Conservation (phyloP, 2,113 vertebrate genomes). For the Prunella fulvescens region DNA sequence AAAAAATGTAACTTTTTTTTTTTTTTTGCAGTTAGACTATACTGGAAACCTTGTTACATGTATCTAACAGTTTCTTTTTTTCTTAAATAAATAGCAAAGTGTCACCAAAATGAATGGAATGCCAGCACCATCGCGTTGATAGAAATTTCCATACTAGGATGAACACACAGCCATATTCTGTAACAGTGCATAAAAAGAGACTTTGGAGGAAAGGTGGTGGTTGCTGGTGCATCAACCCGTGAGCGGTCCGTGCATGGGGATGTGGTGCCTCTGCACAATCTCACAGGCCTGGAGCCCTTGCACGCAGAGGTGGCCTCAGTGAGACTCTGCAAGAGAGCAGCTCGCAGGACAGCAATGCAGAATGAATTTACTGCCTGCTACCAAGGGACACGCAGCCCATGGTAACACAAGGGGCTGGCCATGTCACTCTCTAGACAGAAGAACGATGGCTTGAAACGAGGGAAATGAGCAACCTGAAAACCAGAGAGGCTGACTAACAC, state of each 20-base stretch:
- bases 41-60: constrained; percentile 23
- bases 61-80: background rate
- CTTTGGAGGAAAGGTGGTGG: background rate
- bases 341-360: accelerated
- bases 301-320: background rate
- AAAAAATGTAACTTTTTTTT: background rate
- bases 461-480: background rate
- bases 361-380: background rate
- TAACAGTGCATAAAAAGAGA: constrained; percentile 25
- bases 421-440: background rate
- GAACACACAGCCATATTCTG: background rate
- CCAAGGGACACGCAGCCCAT: accelerated
- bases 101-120: constrained; percentile 4
- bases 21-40: background rate
- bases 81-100: constrained; percentile 48
- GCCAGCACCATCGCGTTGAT: background rate
- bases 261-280: background rate
- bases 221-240: background rate
- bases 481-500: background rate
- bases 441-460: background rate
- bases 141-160: background rate
- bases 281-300: background rate
- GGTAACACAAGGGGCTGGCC: background rate
- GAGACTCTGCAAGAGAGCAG: background rate
- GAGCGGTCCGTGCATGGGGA: background rate